Evolutionary conservation across 2,888 invertebrate genomes (phyloP), one percentile per base, ranked within the genome.

Genomic region (Carterocephalus palaemon): DNA sequence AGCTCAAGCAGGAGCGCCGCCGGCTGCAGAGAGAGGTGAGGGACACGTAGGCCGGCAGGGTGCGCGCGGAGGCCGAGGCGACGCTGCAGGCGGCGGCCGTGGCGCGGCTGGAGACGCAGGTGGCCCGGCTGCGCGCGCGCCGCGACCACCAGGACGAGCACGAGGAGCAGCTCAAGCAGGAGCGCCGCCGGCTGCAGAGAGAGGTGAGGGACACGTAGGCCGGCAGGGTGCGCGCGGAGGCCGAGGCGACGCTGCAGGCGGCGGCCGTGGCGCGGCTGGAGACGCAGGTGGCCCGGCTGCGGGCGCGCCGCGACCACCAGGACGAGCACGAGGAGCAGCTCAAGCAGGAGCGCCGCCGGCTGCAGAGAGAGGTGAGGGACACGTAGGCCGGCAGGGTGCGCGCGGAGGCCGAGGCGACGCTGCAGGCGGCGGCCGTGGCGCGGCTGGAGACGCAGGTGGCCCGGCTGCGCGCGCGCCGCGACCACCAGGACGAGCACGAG

Each of bases 371-470:
- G 92, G 97, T 97, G 78, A 23, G 47, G 8, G 17, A 6, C 4
- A 1, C n/a, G n/a, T n/a, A n/a, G n/a, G n/a, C n/a, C n/a, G n/a
- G n/a, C n/a, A n/a, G n/a, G n/a, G n/a, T n/a, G n/a, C n/a, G n/a
- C n/a, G n/a, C n/a, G n/a, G n/a, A n/a, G n/a, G 97, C 98, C 67
- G 99, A 99, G 86, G 96, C 97, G 69, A 95, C 97, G 57, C 96
- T 97, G 70, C 90, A 97, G 70, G 98, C 97, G 75, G 98, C 98
- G 54, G 97, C 93, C 78, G 94, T 95, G 54, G 96, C 96, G 57
- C 92, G 99, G 58, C 90, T 98, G 59, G 99, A 99, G 81, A 96
- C 96, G 69, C 99, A 99, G 90, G 94, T 98, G 51, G 93, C 95
- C 66, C 89, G 99, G 40, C 98, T 96, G 78, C 95, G 96, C 71